Percentiles rank a stretch among this genome's conserved stretches.
Conservation (phyloP, 64 coral and sea anemone genomes). For the Anthopleura sola region DNA sequence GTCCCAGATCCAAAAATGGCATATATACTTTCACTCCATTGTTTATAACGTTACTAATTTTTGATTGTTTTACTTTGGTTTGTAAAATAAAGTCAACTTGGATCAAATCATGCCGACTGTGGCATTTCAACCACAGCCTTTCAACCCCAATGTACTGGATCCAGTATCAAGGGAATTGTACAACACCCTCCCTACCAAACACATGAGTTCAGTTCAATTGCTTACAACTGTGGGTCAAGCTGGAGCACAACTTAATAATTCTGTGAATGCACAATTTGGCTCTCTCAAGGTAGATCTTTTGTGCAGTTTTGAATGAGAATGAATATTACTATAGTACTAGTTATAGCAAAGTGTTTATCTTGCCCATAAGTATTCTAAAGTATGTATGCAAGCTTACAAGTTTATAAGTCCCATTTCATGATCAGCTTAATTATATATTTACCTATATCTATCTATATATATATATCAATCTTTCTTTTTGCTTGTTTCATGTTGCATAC, state of each 20-base stretch:
- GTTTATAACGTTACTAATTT: background rate
- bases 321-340: no score
- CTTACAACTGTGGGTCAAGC: constrained; percentile 24
- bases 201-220: constrained; percentile 60
- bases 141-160: constrained; percentile 55
- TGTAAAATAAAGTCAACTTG: constrained; percentile 1
- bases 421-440: no score
- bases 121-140: constrained; percentile 43
- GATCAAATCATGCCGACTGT: background rate
- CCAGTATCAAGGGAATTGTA: constrained; percentile 53
- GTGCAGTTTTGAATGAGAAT: no score
- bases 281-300: constrained; percentile 65
- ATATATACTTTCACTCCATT: background rate
- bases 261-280: constrained; percentile 65
- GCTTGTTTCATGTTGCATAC: no score
- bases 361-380: no score
- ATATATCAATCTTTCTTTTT: no score
- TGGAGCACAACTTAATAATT: constrained; percentile 40
- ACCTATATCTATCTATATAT: no score
- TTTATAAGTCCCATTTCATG: no score
- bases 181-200: constrained; percentile 31
- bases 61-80: background rate
- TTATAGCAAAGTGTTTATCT: no score
- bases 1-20: no score
- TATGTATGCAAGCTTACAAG: no score